A percentile compares a stretch with the other conserved stretches of the same genome.
These are phyloP conservation scores for Drosophila melanogaster DNA, from an alignment of 1,140 invertebrate species.

Conservation along the genomic window Release_6_plus_ISO1_MT NC_004354.4:12848501-12849000, in stretches of 20 bases:
- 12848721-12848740: no score
- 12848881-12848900: slow-evolving; percentile 19
- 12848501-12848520: no score
- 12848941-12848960: slow-evolving; percentile 33
- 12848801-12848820: slow-evolving; percentile 17
- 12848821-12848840: slow-evolving; percentile 54
- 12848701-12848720: background rate
- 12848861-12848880: slow-evolving; percentile 14
- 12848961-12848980: slow-evolving; percentile 29
- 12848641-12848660: background rate
- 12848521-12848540: no score
- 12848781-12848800: slow-evolving; percentile 12
- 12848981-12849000: background rate
- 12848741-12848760: background rate
- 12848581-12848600: background rate
- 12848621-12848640: background rate
- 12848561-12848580: no score
- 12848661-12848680: background rate
- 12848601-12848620: background rate
- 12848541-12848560: no score
- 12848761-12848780: slow-evolving; percentile 17
- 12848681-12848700: background rate
- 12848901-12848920: slow-evolving; percentile 32
- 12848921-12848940: slow-evolving; percentile 30
- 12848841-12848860: background rate